These are phyloP conservation scores for Nesogale talazaci DNA, from an alignment of 2,113 vertebrate species.

Conservation along the genomic window DNA sequence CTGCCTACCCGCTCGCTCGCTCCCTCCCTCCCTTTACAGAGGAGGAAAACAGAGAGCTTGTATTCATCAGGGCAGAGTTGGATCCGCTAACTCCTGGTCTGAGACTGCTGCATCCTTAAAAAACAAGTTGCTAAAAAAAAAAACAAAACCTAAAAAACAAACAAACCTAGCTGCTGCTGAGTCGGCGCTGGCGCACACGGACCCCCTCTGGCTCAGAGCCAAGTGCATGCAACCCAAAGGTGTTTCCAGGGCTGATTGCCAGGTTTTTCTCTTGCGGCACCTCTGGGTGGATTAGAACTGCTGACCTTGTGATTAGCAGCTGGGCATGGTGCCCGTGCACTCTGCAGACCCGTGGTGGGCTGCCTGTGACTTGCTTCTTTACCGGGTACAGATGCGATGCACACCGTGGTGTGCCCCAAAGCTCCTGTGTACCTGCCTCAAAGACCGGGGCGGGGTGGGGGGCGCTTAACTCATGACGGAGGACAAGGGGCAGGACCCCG, in stretches of 20 bases:
- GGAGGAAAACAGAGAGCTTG: not conserved
- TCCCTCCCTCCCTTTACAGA: slow-evolving; percentile 16
- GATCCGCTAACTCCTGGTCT: not conserved
- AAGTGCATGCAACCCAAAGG: not conserved
- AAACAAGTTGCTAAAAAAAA: not conserved
- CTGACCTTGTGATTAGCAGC: not conserved
- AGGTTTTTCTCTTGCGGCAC: not conserved
- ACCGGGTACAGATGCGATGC: not conserved
- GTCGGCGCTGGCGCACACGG: not conserved
- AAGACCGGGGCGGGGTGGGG: not conserved
- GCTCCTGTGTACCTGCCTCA: not conserved
- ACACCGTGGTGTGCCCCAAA: not conserved
- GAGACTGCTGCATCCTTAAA: not conserved
- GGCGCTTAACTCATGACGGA: not conserved
- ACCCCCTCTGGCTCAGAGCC: not conserved
- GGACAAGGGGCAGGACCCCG: not conserved
- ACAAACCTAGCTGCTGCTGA: not conserved
- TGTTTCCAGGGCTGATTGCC: not conserved
- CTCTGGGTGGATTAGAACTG: not conserved
- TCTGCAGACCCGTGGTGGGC: not conserved
- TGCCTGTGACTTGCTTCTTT: not conserved
- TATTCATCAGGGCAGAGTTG: not conserved
- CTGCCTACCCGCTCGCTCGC: not conserved
- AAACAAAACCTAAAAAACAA: too few species aligned
- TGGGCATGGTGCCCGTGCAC: not conserved